Evolutionary conservation across 2,113 vertebrate genomes (phyloP), one percentile per base, ranked within the genome.

Genomic region (Axis porcinus): DNA sequence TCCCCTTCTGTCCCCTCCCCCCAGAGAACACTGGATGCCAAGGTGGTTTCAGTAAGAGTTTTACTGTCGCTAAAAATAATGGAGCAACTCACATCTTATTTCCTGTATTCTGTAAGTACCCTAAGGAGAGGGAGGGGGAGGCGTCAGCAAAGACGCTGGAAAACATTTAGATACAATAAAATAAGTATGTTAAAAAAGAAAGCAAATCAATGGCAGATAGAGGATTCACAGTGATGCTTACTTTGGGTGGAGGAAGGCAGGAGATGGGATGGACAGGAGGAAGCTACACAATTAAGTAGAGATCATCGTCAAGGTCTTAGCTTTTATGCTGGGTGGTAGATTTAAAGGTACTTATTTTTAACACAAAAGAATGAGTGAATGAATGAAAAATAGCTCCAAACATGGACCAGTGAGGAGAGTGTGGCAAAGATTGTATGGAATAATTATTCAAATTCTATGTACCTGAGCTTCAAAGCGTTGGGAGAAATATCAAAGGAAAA

Each of bases 1-100:
- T 79, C 47, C 15, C 2, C 0, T 5, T 55, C 9, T 28, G 36
- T 7, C 10, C 11, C 45, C 57, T 84, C 40, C 10, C 11, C 28
- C 43, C 25, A 52, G 85, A 97, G 91, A 97, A 30, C 33, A 30
- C 28, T 47, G 58, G 78, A 91, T 14, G 45, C 60, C 57, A 52
- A 93, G 57, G 89, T 40, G 57, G 83, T 78, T 93, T 97, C 78
- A 74, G 74, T 30, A 94, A 67, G 74, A 94, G n/a, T 78, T 96
- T 94, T 74, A 79, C 10, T 88, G 60, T 89, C 40, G 62, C 87
- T 97, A 89, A 97, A 96, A 89, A 95, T 92, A 92, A 86, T 64
- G 91, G 93, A 89, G 30, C 82, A 83, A 47, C 28, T 30, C 30
- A 43, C 47, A 57, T 76, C 58, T 97, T 64, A 47, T 85, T 97